These are phyloP conservation scores for Stegostoma tigrinum DNA, from an alignment of 2,113 vertebrate genomes.

Conservation along the genomic window DNA sequence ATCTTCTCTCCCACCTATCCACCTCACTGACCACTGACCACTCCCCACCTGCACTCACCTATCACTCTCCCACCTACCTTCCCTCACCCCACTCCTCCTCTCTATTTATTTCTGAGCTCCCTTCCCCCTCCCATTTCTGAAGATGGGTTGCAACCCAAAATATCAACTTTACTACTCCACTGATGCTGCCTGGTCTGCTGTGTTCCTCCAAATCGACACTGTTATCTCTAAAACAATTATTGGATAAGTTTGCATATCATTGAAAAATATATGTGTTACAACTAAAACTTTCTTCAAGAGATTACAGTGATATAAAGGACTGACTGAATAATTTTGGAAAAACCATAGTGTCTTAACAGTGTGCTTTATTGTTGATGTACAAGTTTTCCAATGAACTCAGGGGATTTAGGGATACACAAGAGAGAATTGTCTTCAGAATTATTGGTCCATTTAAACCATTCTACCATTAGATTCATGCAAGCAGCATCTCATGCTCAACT, in stretches of 20 bases:
- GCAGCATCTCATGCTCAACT: not conserved
- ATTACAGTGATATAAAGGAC: not conserved
- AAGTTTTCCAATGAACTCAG: not conserved
- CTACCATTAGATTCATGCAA: not conserved
- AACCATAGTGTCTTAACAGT: not conserved
- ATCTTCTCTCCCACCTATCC: no score
- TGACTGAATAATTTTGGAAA: not conserved
- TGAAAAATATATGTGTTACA: not conserved
- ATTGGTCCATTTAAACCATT: not conserved
- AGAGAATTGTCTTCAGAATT: not conserved
- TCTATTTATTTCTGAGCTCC: no score
- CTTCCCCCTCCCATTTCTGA: no score
- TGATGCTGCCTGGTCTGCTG: no score
- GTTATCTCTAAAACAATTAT: no score
- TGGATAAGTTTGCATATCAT: not conserved
- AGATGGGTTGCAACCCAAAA: no score
- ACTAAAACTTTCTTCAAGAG: not conserved
- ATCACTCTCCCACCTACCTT: no score
- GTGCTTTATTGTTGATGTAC: not conserved
- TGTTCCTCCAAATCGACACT: no score
- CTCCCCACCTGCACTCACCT: no score
- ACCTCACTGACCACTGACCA: no score
- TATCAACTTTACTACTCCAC: no score
- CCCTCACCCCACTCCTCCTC: no score
- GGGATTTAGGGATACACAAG: not conserved